Percentiles rank a stretch among this genome's conserved stretches.
Conservation (phyloP, 2,888 invertebrate species). For the Kuschelorhynchus macadamiae region DNA sequence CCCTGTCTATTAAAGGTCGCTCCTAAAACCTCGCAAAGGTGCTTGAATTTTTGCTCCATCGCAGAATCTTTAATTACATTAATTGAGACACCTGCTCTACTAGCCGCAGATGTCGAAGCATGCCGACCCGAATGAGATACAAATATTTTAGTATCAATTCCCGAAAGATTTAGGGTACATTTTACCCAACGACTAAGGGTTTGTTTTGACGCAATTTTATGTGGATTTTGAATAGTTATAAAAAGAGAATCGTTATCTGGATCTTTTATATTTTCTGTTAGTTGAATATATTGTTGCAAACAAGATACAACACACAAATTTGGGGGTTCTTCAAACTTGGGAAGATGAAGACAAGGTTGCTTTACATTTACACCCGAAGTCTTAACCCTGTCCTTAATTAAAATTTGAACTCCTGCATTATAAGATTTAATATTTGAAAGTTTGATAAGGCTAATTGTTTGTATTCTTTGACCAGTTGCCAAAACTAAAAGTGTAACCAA, state of each 20-base stretch:
- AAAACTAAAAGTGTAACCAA: slow-evolving; percentile 52
- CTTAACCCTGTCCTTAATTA: slow-evolving; percentile 12
- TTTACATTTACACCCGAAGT: slow-evolving; percentile 1
- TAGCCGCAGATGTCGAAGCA: slow-evolving; percentile 21
- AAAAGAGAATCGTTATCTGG: not conserved
- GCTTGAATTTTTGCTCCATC: slow-evolving; percentile 5
- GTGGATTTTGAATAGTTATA: slow-evolving; percentile 9
- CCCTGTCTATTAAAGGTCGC: slow-evolving; percentile 4
- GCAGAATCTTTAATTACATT: slow-evolving; percentile 7
- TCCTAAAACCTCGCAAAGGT: slow-evolving; percentile 17
- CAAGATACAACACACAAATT: not conserved
- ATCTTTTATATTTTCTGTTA: not conserved
- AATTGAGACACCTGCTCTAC: slow-evolving; percentile 8
- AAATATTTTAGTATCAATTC: slow-evolving; percentile 14
- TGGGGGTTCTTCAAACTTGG: slow-evolving; percentile 5
- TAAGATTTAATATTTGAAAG: slow-evolving; percentile 6
- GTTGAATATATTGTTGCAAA: slow-evolving; percentile 3
- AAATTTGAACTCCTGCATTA: slow-evolving; percentile 12
- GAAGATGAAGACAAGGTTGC: slow-evolving; percentile 12
- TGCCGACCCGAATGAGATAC: slow-evolving; percentile 9
- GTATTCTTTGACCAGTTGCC: slow-evolving; percentile 25
- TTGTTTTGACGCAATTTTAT: slow-evolving; percentile 5
- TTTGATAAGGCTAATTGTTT: slow-evolving; percentile 7
- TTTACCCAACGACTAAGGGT: slow-evolving; percentile 19
- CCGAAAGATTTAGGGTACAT: slow-evolving; percentile 5